Conservation (phyloP, 1,140 invertebrate species). For the Drosophila neocordata region DNA sequence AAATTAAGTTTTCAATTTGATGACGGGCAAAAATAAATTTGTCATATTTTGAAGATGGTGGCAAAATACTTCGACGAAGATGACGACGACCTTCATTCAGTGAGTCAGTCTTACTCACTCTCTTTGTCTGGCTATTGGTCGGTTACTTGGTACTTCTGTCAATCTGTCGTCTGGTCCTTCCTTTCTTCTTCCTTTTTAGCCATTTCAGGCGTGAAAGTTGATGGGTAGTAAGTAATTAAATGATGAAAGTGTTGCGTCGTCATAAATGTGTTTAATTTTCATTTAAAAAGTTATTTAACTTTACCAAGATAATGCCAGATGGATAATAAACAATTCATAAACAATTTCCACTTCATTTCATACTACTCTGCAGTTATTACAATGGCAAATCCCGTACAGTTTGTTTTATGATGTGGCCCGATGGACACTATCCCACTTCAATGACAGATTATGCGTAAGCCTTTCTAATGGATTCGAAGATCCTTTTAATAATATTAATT, state of each 20-base stretch:
- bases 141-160: no score
- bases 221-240: conserved; percentile 42
- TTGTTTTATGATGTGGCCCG: conserved; percentile 88
- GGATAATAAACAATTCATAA: not conserved
- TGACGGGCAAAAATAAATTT: conserved; percentile 42
- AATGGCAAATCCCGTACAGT: conserved; percentile 85
- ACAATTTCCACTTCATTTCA: conserved; percentile 3
- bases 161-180: not conserved
- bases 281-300: conserved; percentile 8
- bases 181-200: not conserved
- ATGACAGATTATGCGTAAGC: conserved; percentile 86
- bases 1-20: conserved; percentile 73
- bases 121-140: not conserved
- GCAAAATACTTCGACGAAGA: conserved; percentile 7
- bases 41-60: conserved; percentile 28
- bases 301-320: not conserved
- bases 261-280: conserved; percentile 14
- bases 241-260: conserved; percentile 32
- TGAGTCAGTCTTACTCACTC: not conserved
- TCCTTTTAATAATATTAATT: no score
- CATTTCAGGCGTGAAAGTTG: conserved; percentile 33
- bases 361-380: conserved; percentile 81
- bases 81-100: conserved; percentile 6
- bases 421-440: conserved; percentile 85
- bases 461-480: no score